A percentile compares a stretch with the other conserved stretches of the same genome.
Conservation (phyloP, 2,797 vertebrate genomes). For the Enteromius thamalakanensis region DNA sequence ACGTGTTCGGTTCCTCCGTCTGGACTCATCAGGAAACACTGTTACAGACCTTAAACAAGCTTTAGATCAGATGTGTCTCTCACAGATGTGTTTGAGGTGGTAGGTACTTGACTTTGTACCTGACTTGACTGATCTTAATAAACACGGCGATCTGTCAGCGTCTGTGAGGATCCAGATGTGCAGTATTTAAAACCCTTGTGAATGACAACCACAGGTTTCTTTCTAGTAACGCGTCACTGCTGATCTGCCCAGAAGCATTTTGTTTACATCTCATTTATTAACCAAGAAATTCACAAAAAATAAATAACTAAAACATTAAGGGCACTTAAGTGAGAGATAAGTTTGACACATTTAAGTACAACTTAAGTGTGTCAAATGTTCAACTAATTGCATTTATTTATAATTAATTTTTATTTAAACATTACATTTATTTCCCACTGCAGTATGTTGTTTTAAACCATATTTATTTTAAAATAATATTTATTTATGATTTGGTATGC, state of each 20-base stretch:
- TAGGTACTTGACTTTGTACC: neutral
- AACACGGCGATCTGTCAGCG: neutral
- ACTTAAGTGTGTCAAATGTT: neutral
- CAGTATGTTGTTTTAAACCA: neutral
- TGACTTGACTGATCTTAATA: neutral
- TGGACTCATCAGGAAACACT: neutral
- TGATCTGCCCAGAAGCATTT: neutral
- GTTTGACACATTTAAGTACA: no score
- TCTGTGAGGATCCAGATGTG: slow-evolving; percentile 8
- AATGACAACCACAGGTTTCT: neutral
- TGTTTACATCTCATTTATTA: neutral
- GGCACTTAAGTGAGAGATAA: neutral
- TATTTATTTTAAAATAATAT: neutral
- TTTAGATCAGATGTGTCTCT: neutral
- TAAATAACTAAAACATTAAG: no score
- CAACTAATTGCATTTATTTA: neutral
- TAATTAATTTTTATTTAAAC: neutral
- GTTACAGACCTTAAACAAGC: neutral
- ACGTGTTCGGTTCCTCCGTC: neutral
- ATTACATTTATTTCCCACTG: neutral
- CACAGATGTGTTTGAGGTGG: neutral
- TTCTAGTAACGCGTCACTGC: neutral
- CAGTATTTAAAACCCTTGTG: neutral
- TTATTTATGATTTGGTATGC: neutral
- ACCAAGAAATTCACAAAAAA: neutral